phyloP scores from a whole-genome alignment of 2,797 vertebrate genomes.

The Bradypodion pumilum region DNA sequence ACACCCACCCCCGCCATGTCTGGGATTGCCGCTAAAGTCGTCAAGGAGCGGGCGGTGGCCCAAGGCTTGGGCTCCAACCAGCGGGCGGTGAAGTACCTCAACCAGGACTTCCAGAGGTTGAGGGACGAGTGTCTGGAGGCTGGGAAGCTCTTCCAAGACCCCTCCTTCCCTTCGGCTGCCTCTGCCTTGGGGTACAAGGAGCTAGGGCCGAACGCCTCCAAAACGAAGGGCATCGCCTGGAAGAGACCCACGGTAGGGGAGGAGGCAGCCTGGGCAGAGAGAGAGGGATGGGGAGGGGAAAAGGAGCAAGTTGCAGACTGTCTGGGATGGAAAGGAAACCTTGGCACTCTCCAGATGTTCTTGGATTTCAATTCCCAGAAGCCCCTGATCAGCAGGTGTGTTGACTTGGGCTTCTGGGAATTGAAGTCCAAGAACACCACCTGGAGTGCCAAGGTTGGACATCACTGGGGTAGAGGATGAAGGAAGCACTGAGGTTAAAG shows the following conservation, averaged over 20 bases:
- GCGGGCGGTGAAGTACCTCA: slow-evolving; percentile 80
- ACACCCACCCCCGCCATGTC: slow-evolving; percentile 79
- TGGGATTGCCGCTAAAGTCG: slow-evolving; percentile 82
- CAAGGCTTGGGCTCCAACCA: slow-evolving; percentile 85
- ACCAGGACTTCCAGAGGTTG: slow-evolving; percentile 83
- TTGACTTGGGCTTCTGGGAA: no score
- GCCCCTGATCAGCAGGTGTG: no score
- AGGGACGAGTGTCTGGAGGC: slow-evolving; percentile 71
- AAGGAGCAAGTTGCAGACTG: neutral
- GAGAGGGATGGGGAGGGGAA: no score
- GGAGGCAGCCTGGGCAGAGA: fast-evolving
- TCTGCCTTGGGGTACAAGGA: slow-evolving; percentile 86
- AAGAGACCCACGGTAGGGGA: slow-evolving; percentile 82
- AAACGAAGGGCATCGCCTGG: slow-evolving; percentile 87
- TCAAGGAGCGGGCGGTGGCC: slow-evolving; percentile 79
- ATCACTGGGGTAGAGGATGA: no score
- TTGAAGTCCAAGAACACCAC: no score
- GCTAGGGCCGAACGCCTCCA: slow-evolving; percentile 82
- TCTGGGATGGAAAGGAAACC: no score
- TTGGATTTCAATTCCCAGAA: no score
- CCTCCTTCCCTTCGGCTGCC: slow-evolving; percentile 80
- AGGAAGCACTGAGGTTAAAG: no score
- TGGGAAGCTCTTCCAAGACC: slow-evolving; percentile 85
- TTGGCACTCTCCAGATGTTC: no score
- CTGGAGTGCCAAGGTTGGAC: no score